A percentile compares a stretch with the other conserved stretches of the same genome.
These are phyloP conservation scores for Dyspetes luteomarginatus DNA, from an alignment of 2,888 invertebrate genomes.

Conservation along the genomic window DNA sequence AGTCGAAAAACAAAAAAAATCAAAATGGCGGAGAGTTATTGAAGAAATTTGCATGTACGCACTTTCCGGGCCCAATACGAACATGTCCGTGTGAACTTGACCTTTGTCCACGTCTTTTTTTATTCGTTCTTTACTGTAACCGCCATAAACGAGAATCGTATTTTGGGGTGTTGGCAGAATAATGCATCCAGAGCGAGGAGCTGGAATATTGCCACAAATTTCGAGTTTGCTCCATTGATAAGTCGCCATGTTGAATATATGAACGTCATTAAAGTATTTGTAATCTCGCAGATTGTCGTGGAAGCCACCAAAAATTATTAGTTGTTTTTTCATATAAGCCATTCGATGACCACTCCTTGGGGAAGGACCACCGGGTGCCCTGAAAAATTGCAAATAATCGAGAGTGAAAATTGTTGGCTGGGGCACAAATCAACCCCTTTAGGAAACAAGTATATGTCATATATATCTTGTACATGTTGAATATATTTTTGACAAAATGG, in stretches of 20 bases:
- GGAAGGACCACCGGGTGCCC: conserved; percentile 90
- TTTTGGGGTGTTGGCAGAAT: conserved; percentile 88
- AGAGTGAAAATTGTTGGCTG: too few relatives aligned
- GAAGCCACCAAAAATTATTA: conserved; percentile 96
- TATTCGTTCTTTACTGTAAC: conserved; percentile 89
- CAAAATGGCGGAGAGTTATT: neutral
- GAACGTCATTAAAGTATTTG: conserved; percentile 94
- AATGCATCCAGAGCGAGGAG: conserved; percentile 92
- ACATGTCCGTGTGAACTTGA: conserved; percentile 89
- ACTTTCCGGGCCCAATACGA: conserved; percentile 87
- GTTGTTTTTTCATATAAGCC: conserved; percentile 90
- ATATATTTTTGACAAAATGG: too few relatives aligned
- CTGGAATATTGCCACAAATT: conserved; percentile 87
- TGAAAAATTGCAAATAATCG: conserved; percentile 79
- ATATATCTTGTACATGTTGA: too few relatives aligned
- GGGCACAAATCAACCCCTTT: too few relatives aligned
- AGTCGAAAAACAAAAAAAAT: too few relatives aligned
- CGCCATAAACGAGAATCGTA: conserved; percentile 89
- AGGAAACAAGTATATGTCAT: too few relatives aligned
- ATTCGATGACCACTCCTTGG: conserved; percentile 95
- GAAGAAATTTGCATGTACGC: conserved; percentile 76
- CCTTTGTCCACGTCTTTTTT: conserved; percentile 92
- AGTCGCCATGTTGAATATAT: conserved; percentile 91
- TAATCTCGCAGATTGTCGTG: conserved; percentile 94
- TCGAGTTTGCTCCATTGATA: conserved; percentile 88